A percentile compares a stretch with the other conserved stretches of the same genome.
These are phyloP conservation scores for Eupsittula cactorum DNA, from an alignment of 2,113 vertebrate species.

Conservation along the genomic window DNA sequence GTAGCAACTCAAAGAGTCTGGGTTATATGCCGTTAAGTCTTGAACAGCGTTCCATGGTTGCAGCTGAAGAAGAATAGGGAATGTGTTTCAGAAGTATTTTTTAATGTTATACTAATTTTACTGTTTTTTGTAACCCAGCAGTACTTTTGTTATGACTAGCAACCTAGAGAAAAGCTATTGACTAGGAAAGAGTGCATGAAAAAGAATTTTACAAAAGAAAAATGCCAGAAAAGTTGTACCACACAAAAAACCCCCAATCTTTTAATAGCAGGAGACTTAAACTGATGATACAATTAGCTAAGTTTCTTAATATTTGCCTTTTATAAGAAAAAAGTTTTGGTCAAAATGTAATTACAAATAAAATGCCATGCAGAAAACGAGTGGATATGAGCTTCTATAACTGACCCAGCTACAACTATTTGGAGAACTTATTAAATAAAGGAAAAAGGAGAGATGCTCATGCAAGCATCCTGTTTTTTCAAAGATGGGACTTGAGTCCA, in stretches of 20 bases:
- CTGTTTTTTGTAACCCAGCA: not conserved
- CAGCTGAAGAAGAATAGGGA: not conserved
- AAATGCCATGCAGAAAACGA: not conserved
- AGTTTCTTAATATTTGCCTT: not conserved
- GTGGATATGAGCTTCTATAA: not conserved
- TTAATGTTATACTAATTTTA: not conserved
- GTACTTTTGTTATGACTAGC: not conserved
- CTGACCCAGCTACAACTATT: not conserved
- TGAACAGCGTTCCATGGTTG: not conserved
- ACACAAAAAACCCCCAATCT: accelerated
- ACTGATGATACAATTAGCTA: not conserved
- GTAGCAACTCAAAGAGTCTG: not conserved
- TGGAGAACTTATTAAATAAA: not conserved
- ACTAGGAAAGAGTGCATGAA: not conserved
- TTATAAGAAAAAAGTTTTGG: not conserved
- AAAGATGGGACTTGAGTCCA: not conserved
- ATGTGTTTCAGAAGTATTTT: not conserved
- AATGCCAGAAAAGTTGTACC: not conserved
- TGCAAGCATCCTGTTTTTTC: not conserved
- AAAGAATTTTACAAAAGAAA: not conserved
- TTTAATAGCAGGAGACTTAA: not conserved
- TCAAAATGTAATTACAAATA: not conserved
- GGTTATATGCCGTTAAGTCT: not conserved
- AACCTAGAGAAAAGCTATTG: not conserved
- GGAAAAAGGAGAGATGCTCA: not conserved